Percentiles rank a stretch among this genome's conserved stretches.
phyloP scores from a whole-genome alignment of 1,140 invertebrate genomes.

The Drosophila arizonae region DNA sequence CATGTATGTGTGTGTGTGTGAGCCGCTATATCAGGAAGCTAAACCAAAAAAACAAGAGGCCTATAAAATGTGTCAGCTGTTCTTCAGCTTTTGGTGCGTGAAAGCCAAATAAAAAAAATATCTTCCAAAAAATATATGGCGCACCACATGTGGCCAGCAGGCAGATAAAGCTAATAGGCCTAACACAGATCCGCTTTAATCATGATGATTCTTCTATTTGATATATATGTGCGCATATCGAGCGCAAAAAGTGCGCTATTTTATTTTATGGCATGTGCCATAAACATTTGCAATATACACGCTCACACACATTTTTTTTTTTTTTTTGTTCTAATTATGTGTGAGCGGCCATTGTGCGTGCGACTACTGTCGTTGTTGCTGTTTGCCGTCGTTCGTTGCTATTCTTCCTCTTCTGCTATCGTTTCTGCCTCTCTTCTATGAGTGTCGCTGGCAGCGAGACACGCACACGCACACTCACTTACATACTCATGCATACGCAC shows the following conservation, averaged over 20 bases:
- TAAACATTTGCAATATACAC: slow-evolving; percentile 28
- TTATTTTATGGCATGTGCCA: slow-evolving; percentile 42
- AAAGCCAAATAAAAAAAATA: slow-evolving; percentile 43
- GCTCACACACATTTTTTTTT: not conserved
- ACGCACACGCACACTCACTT: slow-evolving; percentile 15
- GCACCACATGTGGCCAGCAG: not conserved
- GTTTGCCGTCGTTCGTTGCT: not conserved
- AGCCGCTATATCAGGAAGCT: slow-evolving; percentile 30
- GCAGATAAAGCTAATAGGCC: slow-evolving; percentile 14
- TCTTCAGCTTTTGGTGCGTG: slow-evolving; percentile 45
- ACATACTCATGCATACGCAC: slow-evolving; percentile 54
- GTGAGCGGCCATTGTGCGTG: slow-evolving; percentile 17
- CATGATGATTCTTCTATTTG: slow-evolving; percentile 22
- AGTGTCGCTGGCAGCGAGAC: slow-evolving; percentile 28
- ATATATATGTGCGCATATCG: slow-evolving; percentile 3
- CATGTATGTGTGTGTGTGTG: slow-evolving; percentile 37
- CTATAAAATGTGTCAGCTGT: slow-evolving; percentile 69
- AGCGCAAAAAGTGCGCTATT: slow-evolving; percentile 26
- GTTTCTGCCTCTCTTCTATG: slow-evolving; percentile 47
- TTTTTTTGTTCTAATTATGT: slow-evolving; percentile 25
- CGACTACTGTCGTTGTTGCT: slow-evolving; percentile 22
- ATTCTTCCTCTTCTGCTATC: slow-evolving; percentile 55
- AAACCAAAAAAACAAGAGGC: slow-evolving; percentile 23
- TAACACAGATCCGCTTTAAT: slow-evolving; percentile 6
- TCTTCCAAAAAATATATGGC: slow-evolving; percentile 20